phyloP scores from a whole-genome alignment of 2,797 vertebrate species.

The Thunnus albacares region DNA sequence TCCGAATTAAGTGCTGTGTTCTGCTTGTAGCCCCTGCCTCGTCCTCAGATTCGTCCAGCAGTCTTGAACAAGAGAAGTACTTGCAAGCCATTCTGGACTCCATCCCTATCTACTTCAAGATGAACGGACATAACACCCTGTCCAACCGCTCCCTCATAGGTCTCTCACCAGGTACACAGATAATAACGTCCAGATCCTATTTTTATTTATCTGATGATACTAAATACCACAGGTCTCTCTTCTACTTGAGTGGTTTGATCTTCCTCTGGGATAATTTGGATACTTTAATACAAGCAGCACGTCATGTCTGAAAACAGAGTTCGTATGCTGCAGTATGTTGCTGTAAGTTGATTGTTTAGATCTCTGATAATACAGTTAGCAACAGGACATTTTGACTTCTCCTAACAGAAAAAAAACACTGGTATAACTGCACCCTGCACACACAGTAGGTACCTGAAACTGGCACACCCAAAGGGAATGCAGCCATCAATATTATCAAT shows the following conservation, averaged over 20 bases:
- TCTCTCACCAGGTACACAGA: constrained; percentile 93
- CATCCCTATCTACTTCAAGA: constrained; percentile 93
- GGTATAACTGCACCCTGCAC: background rate
- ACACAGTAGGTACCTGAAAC: constrained; percentile 10
- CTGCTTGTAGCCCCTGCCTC: constrained; percentile 87
- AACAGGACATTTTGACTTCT: background rate
- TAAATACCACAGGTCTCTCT: background rate
- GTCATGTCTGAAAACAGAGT: background rate
- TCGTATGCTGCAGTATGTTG: background rate
- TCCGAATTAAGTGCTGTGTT: constrained; percentile 24
- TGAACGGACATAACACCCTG: constrained; percentile 90
- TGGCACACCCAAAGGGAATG: constrained; percentile 18
- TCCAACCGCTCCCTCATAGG: constrained; percentile 92
- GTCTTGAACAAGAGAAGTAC: constrained; percentile 98
- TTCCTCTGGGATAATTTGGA: background rate
- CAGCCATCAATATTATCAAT: constrained; percentile 35
- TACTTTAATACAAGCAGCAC: background rate
- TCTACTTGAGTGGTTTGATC: background rate
- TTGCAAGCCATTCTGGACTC: constrained; percentile 95
- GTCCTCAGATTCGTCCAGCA: constrained; percentile 96
- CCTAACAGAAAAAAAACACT: constrained; percentile 3
- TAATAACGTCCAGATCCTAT: background rate
- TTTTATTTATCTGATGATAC: background rate
- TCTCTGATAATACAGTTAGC: background rate
- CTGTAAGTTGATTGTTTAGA: constrained; percentile 8